These are phyloP conservation scores for Zaprionus davidi DNA, from an alignment of 1,140 invertebrate genomes.

Conservation along the genomic window DNA sequence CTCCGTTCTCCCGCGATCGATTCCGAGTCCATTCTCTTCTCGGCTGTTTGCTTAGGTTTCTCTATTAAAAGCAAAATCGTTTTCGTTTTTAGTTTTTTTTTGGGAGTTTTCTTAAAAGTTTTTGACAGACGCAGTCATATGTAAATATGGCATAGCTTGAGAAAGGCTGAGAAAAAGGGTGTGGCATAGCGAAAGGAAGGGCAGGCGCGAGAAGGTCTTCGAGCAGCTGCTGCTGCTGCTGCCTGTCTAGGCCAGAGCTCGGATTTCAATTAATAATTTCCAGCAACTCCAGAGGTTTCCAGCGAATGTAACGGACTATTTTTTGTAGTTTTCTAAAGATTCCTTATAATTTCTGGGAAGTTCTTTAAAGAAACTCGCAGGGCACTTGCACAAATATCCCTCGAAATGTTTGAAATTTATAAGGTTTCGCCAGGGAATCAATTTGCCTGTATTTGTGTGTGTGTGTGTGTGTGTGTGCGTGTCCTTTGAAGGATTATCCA, in stretches of 20 bases:
- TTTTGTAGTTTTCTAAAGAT: slow-evolving; percentile 1
- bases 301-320: slow-evolving; percentile 15
- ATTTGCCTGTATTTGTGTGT: slow-evolving; percentile 8
- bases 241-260: slow-evolving; percentile 18
- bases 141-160: slow-evolving; percentile 51
- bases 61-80: slow-evolving; percentile 70
- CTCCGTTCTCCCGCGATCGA: slow-evolving; percentile 16
- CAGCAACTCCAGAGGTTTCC: background rate
- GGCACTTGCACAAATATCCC: background rate
- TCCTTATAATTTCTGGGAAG: background rate
- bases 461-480: background rate
- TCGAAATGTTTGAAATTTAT: slow-evolving; percentile 20
- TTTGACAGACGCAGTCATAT: slow-evolving; percentile 78
- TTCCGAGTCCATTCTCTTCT: slow-evolving; percentile 1
- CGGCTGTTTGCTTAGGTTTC: slow-evolving; percentile 74
- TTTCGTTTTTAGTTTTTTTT: slow-evolving; percentile 25
- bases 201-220: background rate
- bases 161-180: slow-evolving; percentile 30
- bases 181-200: slow-evolving; percentile 18
- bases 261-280: slow-evolving; percentile 49
- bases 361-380: background rate
- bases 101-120: slow-evolving; percentile 63
- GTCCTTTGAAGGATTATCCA: slow-evolving; percentile 45
- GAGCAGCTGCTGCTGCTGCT: slow-evolving; percentile 14
- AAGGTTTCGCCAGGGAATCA: slow-evolving; percentile 31